These are phyloP conservation scores for Drosophila parvula DNA, from an alignment of 1,140 invertebrate species.

Conservation along the genomic window DNA sequence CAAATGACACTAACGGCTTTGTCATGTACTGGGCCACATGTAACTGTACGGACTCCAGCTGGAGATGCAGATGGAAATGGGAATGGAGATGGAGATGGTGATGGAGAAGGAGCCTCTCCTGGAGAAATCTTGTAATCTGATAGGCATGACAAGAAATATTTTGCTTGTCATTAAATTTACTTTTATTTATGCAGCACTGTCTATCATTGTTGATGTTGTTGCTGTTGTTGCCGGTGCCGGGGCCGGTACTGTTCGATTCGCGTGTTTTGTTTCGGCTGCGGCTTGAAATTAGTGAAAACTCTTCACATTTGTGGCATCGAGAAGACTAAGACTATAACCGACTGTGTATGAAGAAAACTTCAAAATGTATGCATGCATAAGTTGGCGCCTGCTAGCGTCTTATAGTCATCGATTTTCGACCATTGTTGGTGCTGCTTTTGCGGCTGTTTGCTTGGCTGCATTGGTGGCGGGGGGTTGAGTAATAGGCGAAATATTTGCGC, in stretches of 20 bases:
- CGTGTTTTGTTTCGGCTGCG: slow-evolving; percentile 78
- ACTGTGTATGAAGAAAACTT: slow-evolving; percentile 46
- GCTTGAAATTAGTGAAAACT: slow-evolving; percentile 80
- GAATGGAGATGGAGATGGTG: not conserved
- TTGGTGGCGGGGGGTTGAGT: slow-evolving; percentile 61
- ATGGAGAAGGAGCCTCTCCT: slow-evolving; percentile 19
- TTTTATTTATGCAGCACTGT: slow-evolving; percentile 80
- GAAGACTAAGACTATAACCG: slow-evolving; percentile 48
- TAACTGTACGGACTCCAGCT: slow-evolving; percentile 45
- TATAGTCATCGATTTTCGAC: slow-evolving; percentile 74
- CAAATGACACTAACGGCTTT: slow-evolving; percentile 82
- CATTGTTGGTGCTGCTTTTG: slow-evolving; percentile 43
- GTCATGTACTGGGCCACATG: slow-evolving; percentile 69
- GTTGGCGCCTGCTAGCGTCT: slow-evolving; percentile 66
- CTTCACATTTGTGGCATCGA: slow-evolving; percentile 55
- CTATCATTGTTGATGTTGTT: slow-evolving; percentile 71
- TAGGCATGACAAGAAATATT: slow-evolving; percentile 83
- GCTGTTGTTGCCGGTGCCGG: slow-evolving; percentile 26
- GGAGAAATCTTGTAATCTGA: slow-evolving; percentile 81
- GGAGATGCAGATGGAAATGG: slow-evolving; percentile 9
- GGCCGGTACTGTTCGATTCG: slow-evolving; percentile 64
- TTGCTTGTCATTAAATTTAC: slow-evolving; percentile 83
- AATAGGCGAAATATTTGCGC: slow-evolving; percentile 81
- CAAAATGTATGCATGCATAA: slow-evolving; percentile 67
- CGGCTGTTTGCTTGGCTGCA: slow-evolving; percentile 49